These are phyloP conservation scores for Anagyrus pseudococci DNA, from an alignment of 2,888 invertebrate species.

Conservation along the genomic window DNA sequence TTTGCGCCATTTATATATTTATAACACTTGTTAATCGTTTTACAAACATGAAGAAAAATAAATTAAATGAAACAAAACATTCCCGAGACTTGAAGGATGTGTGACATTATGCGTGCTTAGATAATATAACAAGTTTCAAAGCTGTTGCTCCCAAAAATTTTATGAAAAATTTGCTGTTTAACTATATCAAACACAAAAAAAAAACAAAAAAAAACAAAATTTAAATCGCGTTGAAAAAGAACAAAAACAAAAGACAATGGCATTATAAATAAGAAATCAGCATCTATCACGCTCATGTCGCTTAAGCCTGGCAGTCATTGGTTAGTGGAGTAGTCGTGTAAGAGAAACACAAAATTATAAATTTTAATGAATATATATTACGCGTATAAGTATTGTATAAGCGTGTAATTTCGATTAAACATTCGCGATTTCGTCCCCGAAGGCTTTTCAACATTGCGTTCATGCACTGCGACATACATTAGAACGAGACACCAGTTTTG, in stretches of 20 bases:
- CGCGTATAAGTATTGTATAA: conserved; percentile 18
- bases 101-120: conserved; percentile 38
- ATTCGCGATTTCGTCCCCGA: conserved; percentile 24
- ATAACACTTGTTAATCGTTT: conserved; percentile 46
- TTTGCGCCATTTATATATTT: conserved; percentile 49
- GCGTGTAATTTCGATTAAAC: conserved; percentile 25
- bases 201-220: background rate
- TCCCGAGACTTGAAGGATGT: conserved; percentile 39
- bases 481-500: background rate
- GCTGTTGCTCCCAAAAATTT: background rate
- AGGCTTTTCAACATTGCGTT: conserved; percentile 25
- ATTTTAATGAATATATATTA: conserved; percentile 5
- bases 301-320: conserved; percentile 17
- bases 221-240: too few relatives aligned
- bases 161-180: background rate
- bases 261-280: too few relatives aligned
- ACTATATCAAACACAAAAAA: background rate
- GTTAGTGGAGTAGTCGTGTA: conserved; percentile 18
- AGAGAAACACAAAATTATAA: conserved; percentile 11
- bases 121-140: background rate
- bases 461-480: background rate
- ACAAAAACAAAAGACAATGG: too few relatives aligned
- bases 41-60: conserved; percentile 37
- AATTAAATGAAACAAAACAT: background rate
- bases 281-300: too few relatives aligned